Evolutionary conservation across 2,888 invertebrate species (phyloP).

Genomic region (Ectemnius cavifrons): DNA sequence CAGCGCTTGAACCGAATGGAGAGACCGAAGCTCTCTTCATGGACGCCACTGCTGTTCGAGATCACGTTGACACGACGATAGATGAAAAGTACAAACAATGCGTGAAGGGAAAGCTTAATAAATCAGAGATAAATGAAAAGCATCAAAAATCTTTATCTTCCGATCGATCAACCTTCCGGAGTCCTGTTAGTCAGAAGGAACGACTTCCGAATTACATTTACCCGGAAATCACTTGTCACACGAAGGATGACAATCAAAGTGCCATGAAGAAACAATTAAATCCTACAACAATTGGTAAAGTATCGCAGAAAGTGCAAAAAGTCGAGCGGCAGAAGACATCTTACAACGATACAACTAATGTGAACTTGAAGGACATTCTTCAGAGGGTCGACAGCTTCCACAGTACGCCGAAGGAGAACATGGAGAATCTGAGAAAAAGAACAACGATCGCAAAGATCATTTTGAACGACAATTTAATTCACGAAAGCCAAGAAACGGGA

Average conservation of each 20-base stretch:
- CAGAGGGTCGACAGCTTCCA: constrained; percentile 67
- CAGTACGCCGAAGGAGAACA: constrained; percentile 68
- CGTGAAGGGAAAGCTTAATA: constrained; percentile 63
- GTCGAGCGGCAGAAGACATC: constrained; percentile 31
- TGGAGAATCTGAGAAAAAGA: constrained; percentile 72
- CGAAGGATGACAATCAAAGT: constrained; percentile 29
- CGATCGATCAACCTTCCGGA: neutral
- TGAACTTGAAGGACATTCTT: constrained; percentile 73
- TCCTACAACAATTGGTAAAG: constrained; percentile 26
- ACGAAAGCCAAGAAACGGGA: constrained; percentile 53
- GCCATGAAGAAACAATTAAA: constrained; percentile 10
- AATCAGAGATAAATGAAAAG: constrained; percentile 26
- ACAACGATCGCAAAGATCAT: constrained; percentile 73
- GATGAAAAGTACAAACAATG: constrained; percentile 75
- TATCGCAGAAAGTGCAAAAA: constrained; percentile 12
- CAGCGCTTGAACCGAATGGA: constrained; percentile 29
- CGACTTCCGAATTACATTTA: constrained; percentile 58
- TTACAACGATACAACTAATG: constrained; percentile 60
- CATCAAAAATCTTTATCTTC: neutral
- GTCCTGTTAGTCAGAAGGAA: constrained; percentile 44
- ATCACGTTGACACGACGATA: constrained; percentile 66
- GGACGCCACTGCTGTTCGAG: constrained; percentile 25
- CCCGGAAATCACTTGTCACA: constrained; percentile 29
- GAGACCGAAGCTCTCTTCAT: constrained; percentile 47
- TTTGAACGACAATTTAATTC: constrained; percentile 65